Conservation (phyloP, 2,113 vertebrate species). For the Archocentrus centrarchus region DNA sequence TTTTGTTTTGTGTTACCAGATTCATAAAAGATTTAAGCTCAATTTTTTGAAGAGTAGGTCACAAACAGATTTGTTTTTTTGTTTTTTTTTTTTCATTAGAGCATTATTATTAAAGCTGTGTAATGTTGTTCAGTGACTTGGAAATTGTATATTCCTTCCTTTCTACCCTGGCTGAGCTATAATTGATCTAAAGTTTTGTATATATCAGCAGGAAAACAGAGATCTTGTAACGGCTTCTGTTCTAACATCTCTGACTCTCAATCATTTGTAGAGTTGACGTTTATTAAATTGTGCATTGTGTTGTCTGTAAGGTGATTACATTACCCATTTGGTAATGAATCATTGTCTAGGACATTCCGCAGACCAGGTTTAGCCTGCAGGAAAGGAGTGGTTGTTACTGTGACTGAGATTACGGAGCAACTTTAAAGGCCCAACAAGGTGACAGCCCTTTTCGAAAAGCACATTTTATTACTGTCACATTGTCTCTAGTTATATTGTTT, state of each 20-base stretch:
- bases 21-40: not conserved
- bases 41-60: not conserved
- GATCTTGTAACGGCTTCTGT: not conserved
- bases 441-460: not conserved
- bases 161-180: not conserved
- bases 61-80: not conserved
- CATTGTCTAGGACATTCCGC: not conserved
- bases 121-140: not conserved
- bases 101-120: not conserved
- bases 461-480: not conserved
- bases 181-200: not conserved
- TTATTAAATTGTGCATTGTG: not conserved
- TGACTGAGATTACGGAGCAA: not conserved
- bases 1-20: not conserved
- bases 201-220: not conserved
- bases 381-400: not conserved
- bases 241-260: conserved; percentile 8
- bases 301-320: not conserved
- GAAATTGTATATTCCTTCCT: not conserved
- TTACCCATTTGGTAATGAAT: not conserved
- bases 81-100: not conserved
- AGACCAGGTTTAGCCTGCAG: not conserved
- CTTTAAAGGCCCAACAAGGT: not conserved
- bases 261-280: not conserved
- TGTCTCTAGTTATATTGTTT: not conserved